phyloP scores from a whole-genome alignment of 2,113 vertebrate species.

The Mus pahari region DNA sequence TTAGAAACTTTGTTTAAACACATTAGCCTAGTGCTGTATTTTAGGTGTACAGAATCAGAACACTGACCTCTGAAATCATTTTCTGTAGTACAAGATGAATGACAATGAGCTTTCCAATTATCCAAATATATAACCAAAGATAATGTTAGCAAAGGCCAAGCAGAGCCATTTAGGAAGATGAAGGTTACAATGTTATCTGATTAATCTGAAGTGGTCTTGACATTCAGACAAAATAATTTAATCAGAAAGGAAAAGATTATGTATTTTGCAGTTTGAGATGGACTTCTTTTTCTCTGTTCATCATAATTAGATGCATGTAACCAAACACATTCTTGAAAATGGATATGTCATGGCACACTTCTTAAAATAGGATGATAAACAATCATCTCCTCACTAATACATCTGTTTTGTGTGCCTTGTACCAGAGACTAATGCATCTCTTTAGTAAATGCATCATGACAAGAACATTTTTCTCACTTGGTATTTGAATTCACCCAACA shows the following conservation, averaged over 20 bases:
- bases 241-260: slow-evolving; percentile 57
- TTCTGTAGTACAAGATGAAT: slow-evolving; percentile 17
- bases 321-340: slow-evolving; percentile 36
- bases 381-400: not conserved
- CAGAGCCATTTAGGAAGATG: slow-evolving; percentile 1
- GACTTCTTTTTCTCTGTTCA: slow-evolving; percentile 42
- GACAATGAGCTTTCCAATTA: not conserved
- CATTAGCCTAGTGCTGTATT: not conserved
- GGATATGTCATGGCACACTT: not conserved
- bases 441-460: slow-evolving; percentile 11
- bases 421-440: slow-evolving; percentile 15
- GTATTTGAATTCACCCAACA: slow-evolving; percentile 33
- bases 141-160: slow-evolving; percentile 41
- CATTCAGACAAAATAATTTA: slow-evolving; percentile 45
- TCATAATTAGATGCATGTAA: slow-evolving; percentile 62
- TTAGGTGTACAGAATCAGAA: not conserved
- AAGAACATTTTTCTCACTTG: slow-evolving; percentile 33
- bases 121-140: slow-evolving; percentile 38
- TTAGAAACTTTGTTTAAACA: not conserved
- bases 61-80: not conserved
- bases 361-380: slow-evolving; percentile 65
- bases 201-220: slow-evolving; percentile 65
- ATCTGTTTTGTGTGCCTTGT: slow-evolving; percentile 5
- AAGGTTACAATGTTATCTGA: slow-evolving; percentile 52
- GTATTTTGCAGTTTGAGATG: slow-evolving; percentile 34